Base-by-base conservation (phyloP, 2,888 invertebrate species). In the Gortyna flavago region DNA sequence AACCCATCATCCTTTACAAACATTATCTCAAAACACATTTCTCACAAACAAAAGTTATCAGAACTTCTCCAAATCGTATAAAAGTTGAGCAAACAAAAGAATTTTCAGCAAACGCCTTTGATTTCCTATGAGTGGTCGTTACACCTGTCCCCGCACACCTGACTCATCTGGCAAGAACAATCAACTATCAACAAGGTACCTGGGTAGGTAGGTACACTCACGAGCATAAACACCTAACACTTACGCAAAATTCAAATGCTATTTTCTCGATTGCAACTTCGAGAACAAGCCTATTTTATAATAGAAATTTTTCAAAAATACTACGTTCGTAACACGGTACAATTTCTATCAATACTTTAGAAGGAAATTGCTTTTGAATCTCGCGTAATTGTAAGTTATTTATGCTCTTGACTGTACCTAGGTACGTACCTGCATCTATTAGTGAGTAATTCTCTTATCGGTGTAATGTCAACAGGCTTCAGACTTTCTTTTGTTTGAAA, bases 391-490 rank as follows among this genome's bases (percentile, higher is more conserved):
- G 3, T 57, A n/a, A 21, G 18, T 7, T 38, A 69, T 59, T 59
- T 18, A 21, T 13, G n/a, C 7, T 61, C 11, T 21, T 38, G 61
- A 69, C 38, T 59, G 38, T 59, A 69, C 69, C n/a, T 16, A 44
- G 41, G 57, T 65, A 66, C 1, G 80, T 77, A 84, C 57, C 44
- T 35, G 61, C 72, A 68, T 77, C 75, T 70, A 57, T 66, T 57
- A 74, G 74, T 86, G 67, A 84, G 70, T 86, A 86, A 84, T 64
- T 73, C 71, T 73, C 79, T 84, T 84, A 84, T 84, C 84, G 71
- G 9, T n/a, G 6, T n/a, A 86, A 84, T 66, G 71, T 73, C 84
- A 72, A 86, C 75, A 86, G 64, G 35, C 41, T 68, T 48, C 44
- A 66, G 48, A 61, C 72, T 79, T 75, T 67, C 83, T 73, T 79